Base-by-base conservation (phyloP, 2,888 invertebrate genomes). In the Pollenia amentaria region DNA sequence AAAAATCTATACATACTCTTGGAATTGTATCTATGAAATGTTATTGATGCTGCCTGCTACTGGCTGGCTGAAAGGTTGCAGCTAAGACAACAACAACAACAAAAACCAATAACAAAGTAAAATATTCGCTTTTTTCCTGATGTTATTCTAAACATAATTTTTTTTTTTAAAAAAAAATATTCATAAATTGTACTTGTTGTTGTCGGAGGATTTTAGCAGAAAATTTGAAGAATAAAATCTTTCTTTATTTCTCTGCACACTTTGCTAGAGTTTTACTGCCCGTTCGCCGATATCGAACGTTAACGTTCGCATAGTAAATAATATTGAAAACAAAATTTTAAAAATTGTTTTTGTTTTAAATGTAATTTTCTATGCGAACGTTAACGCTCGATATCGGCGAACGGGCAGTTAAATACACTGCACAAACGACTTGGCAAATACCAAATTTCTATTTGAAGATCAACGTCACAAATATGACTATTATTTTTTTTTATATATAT, bases 11-110 rank as follows among this genome's bases (percentile, higher is more conserved):
- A 57, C 77, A 70, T 81, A 48, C 73, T 81, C 53, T 55, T 69
- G 70, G 40, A 82, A 76, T 55, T 81, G 84, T 57, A 70, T 46
- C 83, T 55, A 51, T 84, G 60, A 75, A 53, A 72, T 65, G 38
- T 78, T 76, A 72, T 70, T 70, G 60, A 64, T 79, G 82, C 72
- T 73, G 62, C 46, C 46, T 62, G 87, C 87, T 87, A 60, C 73
- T 65, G 29, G 29, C 38, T 57, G 42, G 78, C 76, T 80, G 81
- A 29, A 29, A 29, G 29, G 55, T 57, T 78, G 62, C 64, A 65
- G 53, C 55, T 57, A 8, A 62, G 65, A 57, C 48, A 69, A 44
- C 55, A 38, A 29, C 16, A 78, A 67, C 38, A 40, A 64, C 65
- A 64, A 75, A 81, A 48, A 73, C 18, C 57, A 53, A 80, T 65